A percentile compares a stretch with the other conserved stretches of the same genome.
Conservation (phyloP, 1,140 invertebrate species). For the Solen grandis region DNA sequence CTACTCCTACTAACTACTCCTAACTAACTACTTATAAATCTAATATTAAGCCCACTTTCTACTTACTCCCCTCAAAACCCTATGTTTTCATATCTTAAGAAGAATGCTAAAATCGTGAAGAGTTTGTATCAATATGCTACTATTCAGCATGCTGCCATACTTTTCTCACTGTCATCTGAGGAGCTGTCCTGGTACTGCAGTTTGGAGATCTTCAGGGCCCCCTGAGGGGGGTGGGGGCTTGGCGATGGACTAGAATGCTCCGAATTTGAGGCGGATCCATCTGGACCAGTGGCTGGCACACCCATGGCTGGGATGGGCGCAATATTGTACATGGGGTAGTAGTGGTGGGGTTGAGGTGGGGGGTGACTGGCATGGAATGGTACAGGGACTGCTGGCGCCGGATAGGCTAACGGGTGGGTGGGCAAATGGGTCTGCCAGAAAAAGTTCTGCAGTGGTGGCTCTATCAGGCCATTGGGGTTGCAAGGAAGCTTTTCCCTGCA, state of each 20-base stretch:
- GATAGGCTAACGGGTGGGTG: slow-evolving; percentile 1
- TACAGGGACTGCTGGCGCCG: not conserved
- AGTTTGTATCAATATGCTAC: too few species aligned
- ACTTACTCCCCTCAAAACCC: too few species aligned
- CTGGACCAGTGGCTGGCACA: not conserved
- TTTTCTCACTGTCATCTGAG: too few species aligned
- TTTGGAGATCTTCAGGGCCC: not conserved
- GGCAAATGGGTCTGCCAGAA: too few species aligned
- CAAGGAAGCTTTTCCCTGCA: slow-evolving; percentile 30
- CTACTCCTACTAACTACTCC: too few species aligned
- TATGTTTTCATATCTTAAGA: too few species aligned
- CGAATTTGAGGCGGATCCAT: slow-evolving; percentile 39
- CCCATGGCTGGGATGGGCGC: not conserved
- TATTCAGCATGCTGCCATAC: too few species aligned
- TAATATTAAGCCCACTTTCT: too few species aligned
- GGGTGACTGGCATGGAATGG: too few species aligned
- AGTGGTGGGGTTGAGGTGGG: not conserved
- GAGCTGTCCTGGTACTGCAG: slow-evolving; percentile 28
- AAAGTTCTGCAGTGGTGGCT: slow-evolving; percentile 3
- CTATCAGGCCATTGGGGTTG: slow-evolving; percentile 5
- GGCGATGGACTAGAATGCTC: slow-evolving; percentile 44
- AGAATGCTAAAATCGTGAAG: too few species aligned
- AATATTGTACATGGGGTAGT: not conserved
- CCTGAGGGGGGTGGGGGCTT: slow-evolving; percentile 20
- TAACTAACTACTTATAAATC: too few species aligned